Conservation (phyloP, 2,113 vertebrate species). For the Meleagris gallopavo region DNA sequence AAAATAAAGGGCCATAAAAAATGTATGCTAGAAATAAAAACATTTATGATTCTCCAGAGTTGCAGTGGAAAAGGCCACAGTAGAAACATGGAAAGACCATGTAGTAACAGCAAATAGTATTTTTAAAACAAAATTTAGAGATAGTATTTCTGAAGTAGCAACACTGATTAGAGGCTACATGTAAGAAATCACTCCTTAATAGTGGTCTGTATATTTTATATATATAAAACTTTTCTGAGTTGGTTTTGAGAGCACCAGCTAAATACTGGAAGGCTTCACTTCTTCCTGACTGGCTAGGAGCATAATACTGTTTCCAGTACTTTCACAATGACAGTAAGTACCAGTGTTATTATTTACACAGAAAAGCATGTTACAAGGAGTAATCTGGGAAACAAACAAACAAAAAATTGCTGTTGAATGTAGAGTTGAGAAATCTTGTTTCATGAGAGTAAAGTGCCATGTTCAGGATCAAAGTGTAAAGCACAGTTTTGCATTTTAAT, state of each 20-base stretch:
- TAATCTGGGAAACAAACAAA: neutral
- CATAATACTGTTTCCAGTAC: neutral
- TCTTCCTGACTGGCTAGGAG: neutral
- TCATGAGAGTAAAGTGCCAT: neutral
- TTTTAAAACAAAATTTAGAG: neutral
- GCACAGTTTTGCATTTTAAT: conserved; percentile 2
- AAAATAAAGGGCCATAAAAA: neutral
- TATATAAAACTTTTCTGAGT: too few relatives aligned
- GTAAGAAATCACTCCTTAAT: neutral
- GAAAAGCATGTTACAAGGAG: neutral
- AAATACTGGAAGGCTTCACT: neutral
- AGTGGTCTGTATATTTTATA: neutral
- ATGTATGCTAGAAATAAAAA: neutral
- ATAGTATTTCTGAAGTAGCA: neutral
- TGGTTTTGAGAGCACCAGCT: neutral
- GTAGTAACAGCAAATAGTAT: neutral
- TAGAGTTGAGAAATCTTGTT: neutral
- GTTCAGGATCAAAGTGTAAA: conserved; percentile 25
- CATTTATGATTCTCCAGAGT: neutral
- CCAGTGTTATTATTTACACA: neutral
- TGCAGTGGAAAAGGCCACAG: neutral
- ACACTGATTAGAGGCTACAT: neutral
- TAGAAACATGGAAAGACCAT: neutral
- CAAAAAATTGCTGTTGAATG: neutral
- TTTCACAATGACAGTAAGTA: neutral